Base-by-base conservation (phyloP, 2,113 vertebrate genomes). In the Sinocyclocheilus maitianheensis region DNA sequence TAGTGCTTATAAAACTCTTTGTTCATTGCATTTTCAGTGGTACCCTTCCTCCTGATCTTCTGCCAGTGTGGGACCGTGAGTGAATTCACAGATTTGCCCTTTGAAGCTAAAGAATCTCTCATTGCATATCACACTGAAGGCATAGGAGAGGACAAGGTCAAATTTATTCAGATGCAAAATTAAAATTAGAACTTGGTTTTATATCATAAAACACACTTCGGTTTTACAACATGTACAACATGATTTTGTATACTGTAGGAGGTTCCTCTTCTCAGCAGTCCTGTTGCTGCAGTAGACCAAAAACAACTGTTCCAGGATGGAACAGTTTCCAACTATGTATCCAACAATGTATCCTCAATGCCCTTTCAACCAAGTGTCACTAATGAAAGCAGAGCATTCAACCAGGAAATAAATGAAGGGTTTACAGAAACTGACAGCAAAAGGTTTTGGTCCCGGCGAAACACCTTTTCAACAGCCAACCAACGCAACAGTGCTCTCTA, bases 91-190 rank as follows among this genome's bases (percentile, higher is more conserved):
- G 92, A 94, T 9, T 12, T 95, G 24, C 92, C 93, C 34, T 93
- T 91, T 58, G 91, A 92, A 14, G 85, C 90, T 18, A 96, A 96
- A 86, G 95, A 95, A 94, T 92, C 84, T 93, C 95, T 90, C 92
- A 96, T 82, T 62, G 24, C 94, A 0, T 96, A 96, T 94, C 94
- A 94, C 84, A 94, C 95, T 72, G 96, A 97, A 92, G 95, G 95
- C 74, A 95, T 94, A 20, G 96, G 96, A 22, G 94, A 97, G 86
- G 95, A 96, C 85, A 94, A 91, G 93, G 97, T 99, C 87, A 93
- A 94, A 20, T 69, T 20, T 60, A 60, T 18, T 71, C 30, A 18
- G 30, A 69, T 69, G 30, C 30, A 16, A 18, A 20, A 16, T 20
- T 20, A 34, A 77, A 76, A 76, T 30, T 55, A 53, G 12, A 77